Base-by-base conservation (phyloP, 2,888 invertebrate genomes). In the Gryllus longicercus region DNA sequence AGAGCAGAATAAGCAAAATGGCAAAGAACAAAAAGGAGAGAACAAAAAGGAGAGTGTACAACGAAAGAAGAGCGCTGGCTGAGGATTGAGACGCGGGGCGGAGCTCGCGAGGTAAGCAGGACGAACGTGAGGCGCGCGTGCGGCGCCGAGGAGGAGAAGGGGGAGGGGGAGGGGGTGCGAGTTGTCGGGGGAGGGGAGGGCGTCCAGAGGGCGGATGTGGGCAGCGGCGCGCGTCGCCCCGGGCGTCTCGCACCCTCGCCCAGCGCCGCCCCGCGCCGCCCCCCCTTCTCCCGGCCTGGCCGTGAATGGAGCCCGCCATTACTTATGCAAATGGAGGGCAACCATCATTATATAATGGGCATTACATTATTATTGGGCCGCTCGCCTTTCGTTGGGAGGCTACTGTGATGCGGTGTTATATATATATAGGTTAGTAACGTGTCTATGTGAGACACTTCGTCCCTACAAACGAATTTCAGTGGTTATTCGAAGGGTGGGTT, bases 361-460 rank as follows among this genome's bases (percentile, higher is more conserved):
- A 63, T 63, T 63, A 63, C 63, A 63, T 63, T 63, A 63, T 63
- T 63, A 63, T 63, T 18, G 63, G 63, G 63, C 12, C 63, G 63
- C 63, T 63, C 63, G 63, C n/a, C 63, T 38, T 38, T 63, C 63
- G 16, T 63, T 63, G 11, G 63, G 63, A n/a, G 14, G 63, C 63
- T 63, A 63, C 63, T 63, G 63, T 14, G 63, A 63, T 63, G n/a
- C 63, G n/a, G 63, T 63, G 63, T n/a, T 63, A 63, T 63, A n/a
- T 51, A n/a, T 51, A 51, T 63, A 63, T 63, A 63, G 63, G 63
- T 63, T 63, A 63, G 63, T 63, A n/a, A n/a, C 63, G n/a, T 63
- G 16, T 14, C 63, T 18, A 63, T n/a, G n/a, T 63, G n/a, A 63
- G n/a, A 63, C 63, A 63, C 63, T 63, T 63, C 16, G 63, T 18